Base-by-base conservation (phyloP, 2,888 invertebrate genomes). In the Selenia dentaria region DNA sequence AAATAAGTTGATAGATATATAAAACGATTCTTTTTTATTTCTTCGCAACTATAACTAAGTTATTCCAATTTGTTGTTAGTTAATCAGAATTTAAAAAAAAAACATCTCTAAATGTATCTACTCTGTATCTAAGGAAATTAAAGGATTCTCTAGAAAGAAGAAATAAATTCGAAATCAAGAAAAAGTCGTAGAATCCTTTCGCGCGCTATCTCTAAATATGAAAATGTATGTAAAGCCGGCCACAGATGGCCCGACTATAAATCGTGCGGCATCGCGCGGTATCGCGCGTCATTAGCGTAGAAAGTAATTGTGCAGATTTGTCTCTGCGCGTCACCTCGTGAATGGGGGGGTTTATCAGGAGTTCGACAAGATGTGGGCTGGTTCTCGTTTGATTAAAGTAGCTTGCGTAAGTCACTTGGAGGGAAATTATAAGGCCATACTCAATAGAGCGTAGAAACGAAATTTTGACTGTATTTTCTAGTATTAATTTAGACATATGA, bases 231-330 rank as follows among this genome's bases (percentile, higher is more conserved):
- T 86, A 83, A 84, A 85, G 78, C 81, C 75, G 70, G 61, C 67
- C 75, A 75, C 68, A 67, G 79, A 79, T 73, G 78, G 64, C 58
- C 67, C 64, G 79, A 72, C 81, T 67, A 85, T 86, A 85, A 86
- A 86, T 86, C 82, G 79, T 73, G 63, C 59, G 64, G 57, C 74
- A 74, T 77, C 76, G 79, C 64, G 44, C 66, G 64, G 77, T 83
- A 82, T 83, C 83, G 72, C 63, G 65, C 74, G 79, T 83, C 84
- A 85, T 86, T 85, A 85, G 83, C 77, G 70, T 54, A 65, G 63
- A 67, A 79, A 83, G 82, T 83, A 83, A 83, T 83, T 80, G 83
- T 74, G 68, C 72, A 76, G 83, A 83, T 83, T 83, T 83, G 82
- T 83, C 83, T 80, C 66, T 48, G 51, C 16, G 60, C 51, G 61